These are phyloP conservation scores for Nothura maculosa DNA, from an alignment of 2,797 vertebrate species.

Conservation along the genomic window DNA sequence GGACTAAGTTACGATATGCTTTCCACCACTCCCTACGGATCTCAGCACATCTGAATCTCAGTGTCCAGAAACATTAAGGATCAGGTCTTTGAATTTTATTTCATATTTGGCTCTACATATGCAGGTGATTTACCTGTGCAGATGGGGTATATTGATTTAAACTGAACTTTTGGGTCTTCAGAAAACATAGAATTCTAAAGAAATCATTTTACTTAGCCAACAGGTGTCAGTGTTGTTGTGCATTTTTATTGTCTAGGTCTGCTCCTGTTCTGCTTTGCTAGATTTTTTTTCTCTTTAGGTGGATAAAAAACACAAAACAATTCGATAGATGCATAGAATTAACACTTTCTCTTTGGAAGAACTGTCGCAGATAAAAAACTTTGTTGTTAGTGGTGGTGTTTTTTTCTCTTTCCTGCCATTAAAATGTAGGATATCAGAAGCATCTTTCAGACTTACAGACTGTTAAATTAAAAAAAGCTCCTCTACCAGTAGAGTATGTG, in stretches of 20 bases:
- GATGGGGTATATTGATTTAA: background rate
- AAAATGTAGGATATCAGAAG: constrained; percentile 5
- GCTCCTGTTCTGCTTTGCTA: background rate
- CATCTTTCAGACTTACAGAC: background rate
- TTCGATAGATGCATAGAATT: background rate
- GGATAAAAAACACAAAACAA: background rate
- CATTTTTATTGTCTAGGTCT: background rate
- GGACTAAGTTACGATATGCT: background rate
- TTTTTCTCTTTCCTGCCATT: constrained; percentile 1
- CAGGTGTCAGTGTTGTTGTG: constrained; percentile 80
- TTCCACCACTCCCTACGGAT: background rate
- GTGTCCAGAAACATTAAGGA: background rate
- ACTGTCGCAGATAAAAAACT: background rate
- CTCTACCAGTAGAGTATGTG: background rate
- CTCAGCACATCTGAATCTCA: background rate
- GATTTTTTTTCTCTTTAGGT: constrained; percentile 28
- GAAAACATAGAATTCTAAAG: background rate
- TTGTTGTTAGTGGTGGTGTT: background rate
- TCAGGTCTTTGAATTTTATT: background rate
- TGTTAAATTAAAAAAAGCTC: constrained; percentile 20
- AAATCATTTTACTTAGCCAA: constrained; percentile 55
- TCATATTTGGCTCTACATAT: background rate
- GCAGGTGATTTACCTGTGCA: background rate
- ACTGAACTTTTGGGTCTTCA: background rate
- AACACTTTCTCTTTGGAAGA: background rate